These are phyloP conservation scores for Dasyornis broadbenti DNA, from an alignment of 2,113 vertebrate genomes.

Conservation along the genomic window DNA sequence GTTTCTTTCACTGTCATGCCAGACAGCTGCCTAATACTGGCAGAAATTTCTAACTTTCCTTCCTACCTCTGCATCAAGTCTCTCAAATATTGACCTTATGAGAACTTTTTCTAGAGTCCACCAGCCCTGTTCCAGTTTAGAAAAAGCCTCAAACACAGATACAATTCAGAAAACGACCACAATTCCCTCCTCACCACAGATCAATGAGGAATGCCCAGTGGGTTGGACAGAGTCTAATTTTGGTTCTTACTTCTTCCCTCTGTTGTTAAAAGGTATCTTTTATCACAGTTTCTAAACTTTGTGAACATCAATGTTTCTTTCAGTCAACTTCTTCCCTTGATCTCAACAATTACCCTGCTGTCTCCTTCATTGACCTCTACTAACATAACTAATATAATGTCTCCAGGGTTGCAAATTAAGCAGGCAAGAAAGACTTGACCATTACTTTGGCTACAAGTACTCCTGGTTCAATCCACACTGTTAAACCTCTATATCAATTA, in stretches of 20 bases:
- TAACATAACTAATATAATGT: not conserved
- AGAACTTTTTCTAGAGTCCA: not conserved
- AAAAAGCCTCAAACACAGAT: not conserved
- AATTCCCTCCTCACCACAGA: not conserved
- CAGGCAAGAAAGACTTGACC: not conserved
- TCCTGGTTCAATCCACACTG: not conserved
- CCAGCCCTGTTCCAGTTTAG: not conserved
- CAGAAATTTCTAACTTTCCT: not conserved
- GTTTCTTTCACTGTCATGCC: not conserved
- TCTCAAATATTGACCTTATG: not conserved
- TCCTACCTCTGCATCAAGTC: not conserved
- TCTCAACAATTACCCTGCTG: not conserved
- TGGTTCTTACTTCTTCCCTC: not conserved
- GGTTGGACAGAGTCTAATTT: not conserved
- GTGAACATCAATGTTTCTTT: not conserved
- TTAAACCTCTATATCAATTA: not conserved
- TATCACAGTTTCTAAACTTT: not conserved
- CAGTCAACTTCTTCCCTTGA: not conserved
- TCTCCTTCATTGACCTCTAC: not conserved
- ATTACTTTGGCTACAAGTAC: not conserved
- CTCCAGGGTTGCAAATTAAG: not conserved
- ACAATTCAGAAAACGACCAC: rapidly evolving
- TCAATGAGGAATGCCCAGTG: rapidly evolving
- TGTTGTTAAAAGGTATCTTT: not conserved
- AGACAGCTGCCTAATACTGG: not conserved